A percentile compares a stretch with the other conserved stretches of the same genome.
These are phyloP conservation scores for Linurgus olivaceus DNA, from an alignment of 2,797 vertebrate species.

Conservation along the genomic window DNA sequence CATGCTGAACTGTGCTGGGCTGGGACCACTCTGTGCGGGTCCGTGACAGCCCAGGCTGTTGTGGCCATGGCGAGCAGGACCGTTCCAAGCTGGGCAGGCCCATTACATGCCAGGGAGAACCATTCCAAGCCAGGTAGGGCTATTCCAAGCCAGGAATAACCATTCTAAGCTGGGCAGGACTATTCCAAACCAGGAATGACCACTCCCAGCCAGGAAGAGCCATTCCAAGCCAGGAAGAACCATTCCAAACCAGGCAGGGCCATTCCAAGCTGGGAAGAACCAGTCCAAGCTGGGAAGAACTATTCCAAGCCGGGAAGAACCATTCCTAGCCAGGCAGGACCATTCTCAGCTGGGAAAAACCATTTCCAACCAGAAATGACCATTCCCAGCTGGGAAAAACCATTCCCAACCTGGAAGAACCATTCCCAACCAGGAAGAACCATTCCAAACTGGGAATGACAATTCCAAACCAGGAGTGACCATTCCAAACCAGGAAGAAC, in stretches of 20 bases:
- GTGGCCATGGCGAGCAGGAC: accelerated
- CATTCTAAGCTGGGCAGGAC: accelerated
- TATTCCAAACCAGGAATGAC: accelerated
- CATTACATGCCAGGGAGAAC: accelerated
- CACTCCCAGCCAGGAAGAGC: accelerated
- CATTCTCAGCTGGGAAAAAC: accelerated
- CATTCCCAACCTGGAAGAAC: too few relatives aligned
- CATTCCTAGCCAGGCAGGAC: too few relatives aligned
- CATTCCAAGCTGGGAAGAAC: neutral
- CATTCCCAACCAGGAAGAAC: accelerated
- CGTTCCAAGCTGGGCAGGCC: accelerated
- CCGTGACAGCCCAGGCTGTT: too few relatives aligned
- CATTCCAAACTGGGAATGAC: accelerated
- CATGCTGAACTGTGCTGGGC: too few relatives aligned
- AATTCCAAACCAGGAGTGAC: accelerated
- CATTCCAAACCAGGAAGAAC: accelerated
- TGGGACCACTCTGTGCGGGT: accelerated
- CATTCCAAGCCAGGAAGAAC: accelerated
- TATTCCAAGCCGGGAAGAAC: accelerated
- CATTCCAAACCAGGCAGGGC: accelerated
- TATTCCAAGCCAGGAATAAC: too few relatives aligned
- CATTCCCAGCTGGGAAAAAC: accelerated
- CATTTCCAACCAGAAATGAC: too few relatives aligned
- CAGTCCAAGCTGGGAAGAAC: accelerated
- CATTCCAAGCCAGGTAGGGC: neutral